These are phyloP conservation scores for Talpa occidentalis DNA, from an alignment of 2,113 vertebrate genomes.

Conservation along the genomic window DNA sequence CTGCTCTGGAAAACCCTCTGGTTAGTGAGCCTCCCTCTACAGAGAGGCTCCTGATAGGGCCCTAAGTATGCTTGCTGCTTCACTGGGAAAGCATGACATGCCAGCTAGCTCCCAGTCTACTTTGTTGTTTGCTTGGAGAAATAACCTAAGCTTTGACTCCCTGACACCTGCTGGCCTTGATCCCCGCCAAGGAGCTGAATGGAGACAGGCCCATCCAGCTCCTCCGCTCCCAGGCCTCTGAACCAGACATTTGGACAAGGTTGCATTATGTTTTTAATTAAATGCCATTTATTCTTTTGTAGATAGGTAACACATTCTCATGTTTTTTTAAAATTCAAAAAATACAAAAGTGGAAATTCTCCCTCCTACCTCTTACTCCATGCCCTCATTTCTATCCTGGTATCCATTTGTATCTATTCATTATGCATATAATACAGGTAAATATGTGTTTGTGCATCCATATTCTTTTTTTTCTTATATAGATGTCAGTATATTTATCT, in stretches of 20 bases:
- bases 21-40: neutral
- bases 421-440: neutral
- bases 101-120: too few species aligned
- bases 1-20: neutral
- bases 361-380: neutral
- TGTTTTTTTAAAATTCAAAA: neutral
- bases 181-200: too few species aligned
- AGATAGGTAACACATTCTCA: neutral
- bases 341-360: neutral
- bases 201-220: neutral
- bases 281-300: neutral
- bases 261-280: neutral
- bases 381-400: neutral
- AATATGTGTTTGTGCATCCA: neutral
- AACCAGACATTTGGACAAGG: too few species aligned
- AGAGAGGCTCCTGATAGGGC: too few species aligned
- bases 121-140: constrained; percentile 17
- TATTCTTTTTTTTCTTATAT: neutral
- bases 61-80: neutral
- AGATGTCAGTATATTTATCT: neutral
- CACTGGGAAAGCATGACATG: neutral
- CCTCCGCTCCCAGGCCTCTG: neutral
- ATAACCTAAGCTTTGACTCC: neutral
- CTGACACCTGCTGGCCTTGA: neutral
- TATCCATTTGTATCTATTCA: neutral